Conservation (phyloP, 2,113 vertebrate genomes). For the Hippocampus guttulatus region DNA sequence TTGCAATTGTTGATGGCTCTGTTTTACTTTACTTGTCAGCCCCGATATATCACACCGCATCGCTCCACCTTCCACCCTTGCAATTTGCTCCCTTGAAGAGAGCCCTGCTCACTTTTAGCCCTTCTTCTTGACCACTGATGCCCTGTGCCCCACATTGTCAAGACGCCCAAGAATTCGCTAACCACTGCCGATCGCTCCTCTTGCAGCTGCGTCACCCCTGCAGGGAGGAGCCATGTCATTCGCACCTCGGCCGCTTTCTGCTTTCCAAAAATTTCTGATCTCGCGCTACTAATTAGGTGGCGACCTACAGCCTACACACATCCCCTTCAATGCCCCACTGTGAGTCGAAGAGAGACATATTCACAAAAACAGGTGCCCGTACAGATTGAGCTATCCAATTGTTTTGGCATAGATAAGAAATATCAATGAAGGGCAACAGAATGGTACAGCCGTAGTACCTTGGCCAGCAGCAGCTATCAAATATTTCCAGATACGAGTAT, state of each 20-base stretch:
- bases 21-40: background rate
- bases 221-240: slow-evolving; percentile 2
- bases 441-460: background rate
- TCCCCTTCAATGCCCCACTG: background rate
- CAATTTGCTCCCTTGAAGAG: slow-evolving; percentile 25
- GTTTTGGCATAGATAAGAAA: background rate
- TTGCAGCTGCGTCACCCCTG: slow-evolving; percentile 1
- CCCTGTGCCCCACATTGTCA: slow-evolving; percentile 2
- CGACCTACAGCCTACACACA: slow-evolving; percentile 6
- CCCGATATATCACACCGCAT: background rate
- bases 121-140: background rate
- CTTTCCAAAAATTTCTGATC: slow-evolving; percentile 14
- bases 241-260: slow-evolving; percentile 26
- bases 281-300: slow-evolving; percentile 40
- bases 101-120: slow-evolving; percentile 22
- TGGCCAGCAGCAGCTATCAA: too few species aligned
- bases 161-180: background rate
- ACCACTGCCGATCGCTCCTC: slow-evolving; percentile 7
- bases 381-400: slow-evolving; percentile 11
- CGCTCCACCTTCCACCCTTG: background rate
- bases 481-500: too few species aligned
- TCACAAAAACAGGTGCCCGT: slow-evolving; percentile 16
- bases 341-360: slow-evolving; percentile 31
- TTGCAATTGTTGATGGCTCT: background rate
- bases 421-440: background rate